phyloP scores from a whole-genome alignment of 2,888 invertebrate species.

The Epinotia demarniana region DNA sequence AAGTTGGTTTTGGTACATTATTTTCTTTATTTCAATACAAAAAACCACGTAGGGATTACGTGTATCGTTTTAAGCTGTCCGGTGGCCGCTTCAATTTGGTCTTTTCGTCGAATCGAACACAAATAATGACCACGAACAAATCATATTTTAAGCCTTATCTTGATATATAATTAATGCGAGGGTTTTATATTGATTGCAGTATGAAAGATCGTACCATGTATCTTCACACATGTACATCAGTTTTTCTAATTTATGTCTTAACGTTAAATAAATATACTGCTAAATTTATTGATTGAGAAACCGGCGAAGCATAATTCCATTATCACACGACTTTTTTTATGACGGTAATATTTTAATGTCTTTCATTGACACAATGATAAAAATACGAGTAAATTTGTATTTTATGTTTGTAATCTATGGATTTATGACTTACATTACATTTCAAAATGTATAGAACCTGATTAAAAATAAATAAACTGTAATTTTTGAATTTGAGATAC shows the following conservation, averaged over 20 bases:
- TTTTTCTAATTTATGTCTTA: conserved; percentile 5
- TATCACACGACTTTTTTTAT: background rate
- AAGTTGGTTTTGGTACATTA: too few relatives aligned
- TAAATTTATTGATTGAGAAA: background rate
- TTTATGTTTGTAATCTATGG: too few relatives aligned
- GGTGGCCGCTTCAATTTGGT: conserved; percentile 14
- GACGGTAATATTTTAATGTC: background rate
- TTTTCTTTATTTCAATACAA: background rate
- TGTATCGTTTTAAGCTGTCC: background rate
- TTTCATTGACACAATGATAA: background rate
- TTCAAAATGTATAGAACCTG: too few relatives aligned
- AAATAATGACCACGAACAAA: conserved; percentile 26
- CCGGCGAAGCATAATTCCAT: background rate
- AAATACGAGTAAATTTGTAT: background rate
- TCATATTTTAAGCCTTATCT: conserved; percentile 21
- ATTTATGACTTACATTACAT: too few relatives aligned
- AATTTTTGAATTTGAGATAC: too few relatives aligned
- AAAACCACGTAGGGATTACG: background rate
- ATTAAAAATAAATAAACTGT: too few relatives aligned
- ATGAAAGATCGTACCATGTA: background rate
- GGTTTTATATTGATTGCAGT: conserved; percentile 13
- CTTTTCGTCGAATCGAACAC: conserved; percentile 36
- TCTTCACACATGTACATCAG: too few relatives aligned
- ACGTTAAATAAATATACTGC: background rate
- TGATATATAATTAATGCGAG: conserved; percentile 37